These are phyloP conservation scores for Masticophis lateralis DNA, from an alignment of 2,797 vertebrate species.

Conservation along the genomic window DNA sequence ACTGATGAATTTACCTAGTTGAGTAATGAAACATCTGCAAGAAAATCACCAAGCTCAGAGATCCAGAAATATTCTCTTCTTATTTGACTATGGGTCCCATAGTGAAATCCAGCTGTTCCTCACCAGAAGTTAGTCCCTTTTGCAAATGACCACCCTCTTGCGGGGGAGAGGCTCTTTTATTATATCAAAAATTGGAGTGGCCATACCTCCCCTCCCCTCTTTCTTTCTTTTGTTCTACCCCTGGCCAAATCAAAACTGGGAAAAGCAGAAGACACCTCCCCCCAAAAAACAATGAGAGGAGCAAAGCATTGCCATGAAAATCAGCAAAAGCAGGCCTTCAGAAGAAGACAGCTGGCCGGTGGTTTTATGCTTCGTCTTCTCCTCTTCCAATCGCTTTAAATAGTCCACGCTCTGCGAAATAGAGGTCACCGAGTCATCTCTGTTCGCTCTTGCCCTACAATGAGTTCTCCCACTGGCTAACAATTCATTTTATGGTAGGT, in stretches of 20 bases:
- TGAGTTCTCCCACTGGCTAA: conserved; percentile 58
- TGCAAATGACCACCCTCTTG: background rate
- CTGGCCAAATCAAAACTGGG: background rate
- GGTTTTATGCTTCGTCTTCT: background rate
- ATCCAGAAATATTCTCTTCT: background rate
- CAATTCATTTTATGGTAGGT: conserved; percentile 61
- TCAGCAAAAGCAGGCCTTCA: background rate
- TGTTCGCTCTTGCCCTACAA: conserved; percentile 48
- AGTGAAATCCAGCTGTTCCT: background rate
- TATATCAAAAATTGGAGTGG: too few relatives aligned
- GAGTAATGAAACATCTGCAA: background rate
- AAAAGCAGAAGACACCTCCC: background rate
- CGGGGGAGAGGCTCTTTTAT: background rate
- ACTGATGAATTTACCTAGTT: background rate
- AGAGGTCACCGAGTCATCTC: conserved; percentile 47
- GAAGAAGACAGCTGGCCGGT: background rate
- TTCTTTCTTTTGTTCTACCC: background rate
- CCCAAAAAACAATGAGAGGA: background rate
- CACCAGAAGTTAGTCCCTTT: background rate
- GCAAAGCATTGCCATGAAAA: background rate
- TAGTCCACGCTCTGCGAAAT: background rate
- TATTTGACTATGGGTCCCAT: background rate
- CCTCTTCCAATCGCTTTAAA: background rate
- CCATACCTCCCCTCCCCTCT: too few relatives aligned
- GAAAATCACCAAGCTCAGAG: background rate